Evolutionary conservation across 2,888 invertebrate species (phyloP), one percentile per base, ranked within the genome.

Genomic region (Ommatoiulus sabulosus): DNA sequence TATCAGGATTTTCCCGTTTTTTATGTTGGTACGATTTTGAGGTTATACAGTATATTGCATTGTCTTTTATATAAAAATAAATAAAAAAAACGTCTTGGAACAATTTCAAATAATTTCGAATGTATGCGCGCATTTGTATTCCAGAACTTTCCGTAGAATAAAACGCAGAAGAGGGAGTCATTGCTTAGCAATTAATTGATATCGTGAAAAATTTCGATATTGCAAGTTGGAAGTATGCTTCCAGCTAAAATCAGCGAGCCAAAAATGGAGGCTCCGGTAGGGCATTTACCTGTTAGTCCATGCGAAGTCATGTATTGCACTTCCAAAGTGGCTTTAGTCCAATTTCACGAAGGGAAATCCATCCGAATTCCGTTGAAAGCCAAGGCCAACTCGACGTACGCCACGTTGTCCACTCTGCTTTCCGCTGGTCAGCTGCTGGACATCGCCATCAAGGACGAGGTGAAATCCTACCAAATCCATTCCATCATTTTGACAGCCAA

Each of bases 381-480:
- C 72, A 24, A 72, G 72, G 24, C 10, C n/a, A 20, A n/a, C 24
- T 72, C 72, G 8, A 72, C 72, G 24, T 72, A 24, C 24, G 72
- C 72, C 24, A 1, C 20, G 2, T 8, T 72, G 72, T 72, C 72
- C 72, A 24, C 24, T 10, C 10, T 72, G 72, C 24, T 72, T 5
- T 24, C 44, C 44, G 85, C 20, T n/a, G 44, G 20, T n/a, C 85
- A 44, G 17, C 44, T 85, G 46, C 44, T 46, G 44, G 46, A 85
- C 85, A 85, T 85, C 10, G 46, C 44, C 85, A 15, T 85, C 46
- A 85, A 46, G 46, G 85, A 85, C 46, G 85, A 85, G 17, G 46
- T 44, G 44, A 44, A 85, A 44, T 85, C 85, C 44, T 85, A 44
- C 85, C 44, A 44, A 85, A 85, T 85, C 85, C 44, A 85, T 46